phyloP scores from a whole-genome alignment of 2,888 invertebrate species.

The Allacma fusca region DNA sequence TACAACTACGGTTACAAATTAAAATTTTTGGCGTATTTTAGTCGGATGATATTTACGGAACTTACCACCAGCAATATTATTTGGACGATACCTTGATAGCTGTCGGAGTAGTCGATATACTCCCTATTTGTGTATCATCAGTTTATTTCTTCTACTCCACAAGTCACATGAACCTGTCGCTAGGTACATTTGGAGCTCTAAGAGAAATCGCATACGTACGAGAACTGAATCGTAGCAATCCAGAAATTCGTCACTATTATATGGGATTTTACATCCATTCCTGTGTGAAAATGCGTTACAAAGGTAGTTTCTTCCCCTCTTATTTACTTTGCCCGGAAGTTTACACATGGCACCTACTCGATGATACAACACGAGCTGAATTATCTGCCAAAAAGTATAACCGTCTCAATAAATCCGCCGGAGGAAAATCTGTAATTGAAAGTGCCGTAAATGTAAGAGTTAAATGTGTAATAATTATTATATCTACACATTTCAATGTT shows the following conservation, averaged over 20 bases:
- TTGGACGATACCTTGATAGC: constrained; percentile 90
- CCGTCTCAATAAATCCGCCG: constrained; percentile 69
- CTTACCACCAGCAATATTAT: constrained; percentile 98
- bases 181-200: constrained; percentile 93
- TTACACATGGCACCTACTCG: constrained; percentile 74
- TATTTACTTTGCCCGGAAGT: constrained; percentile 91
- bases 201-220: constrained; percentile 87
- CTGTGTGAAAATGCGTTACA: constrained; percentile 98
- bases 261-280: constrained; percentile 99
- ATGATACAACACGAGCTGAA: constrained; percentile 74
- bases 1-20: too few relatives aligned
- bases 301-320: constrained; percentile 88
- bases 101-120: constrained; percentile 94
- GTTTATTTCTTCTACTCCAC: constrained; percentile 99
- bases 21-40: too few relatives aligned
- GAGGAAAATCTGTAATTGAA: too few relatives aligned
- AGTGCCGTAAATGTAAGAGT: too few relatives aligned
- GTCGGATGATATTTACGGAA: constrained; percentile 74
- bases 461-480: too few relatives aligned
- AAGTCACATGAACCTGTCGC: constrained; percentile 81
- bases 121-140: constrained; percentile 91
- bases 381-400: constrained; percentile 78
- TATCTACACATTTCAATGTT: too few relatives aligned
- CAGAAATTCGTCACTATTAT: constrained; percentile 85
- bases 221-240: constrained; percentile 69